Base-by-base conservation (phyloP, 2,888 invertebrate species). In the Ramazzottius varieornatus region DNA sequence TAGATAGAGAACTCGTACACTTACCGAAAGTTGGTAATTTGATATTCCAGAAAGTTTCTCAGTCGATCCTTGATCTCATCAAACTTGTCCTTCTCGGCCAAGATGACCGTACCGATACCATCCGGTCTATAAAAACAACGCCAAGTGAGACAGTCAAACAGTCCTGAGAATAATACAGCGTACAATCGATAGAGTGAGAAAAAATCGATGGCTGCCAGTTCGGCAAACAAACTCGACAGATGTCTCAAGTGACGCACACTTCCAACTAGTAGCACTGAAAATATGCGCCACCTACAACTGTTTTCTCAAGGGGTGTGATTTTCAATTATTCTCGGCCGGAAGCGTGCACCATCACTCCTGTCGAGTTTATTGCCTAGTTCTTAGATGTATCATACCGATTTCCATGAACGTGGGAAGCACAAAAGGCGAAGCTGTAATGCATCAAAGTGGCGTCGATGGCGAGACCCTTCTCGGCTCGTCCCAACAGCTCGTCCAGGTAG, bases 351-450 rank as follows among this genome's bases (percentile, higher is more conserved):
- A n/a, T n/a, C n/a, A n/a, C n/a, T n/a, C n/a, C n/a, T n/a, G n/a
- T n/a, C n/a, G n/a, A n/a, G n/a, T n/a, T n/a, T n/a, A n/a, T n/a
- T n/a, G n/a, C n/a, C n/a, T n/a, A n/a, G n/a, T n/a, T n/a, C n/a
- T n/a, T n/a, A n/a, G n/a, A n/a, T n/a, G n/a, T n/a, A n/a, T n/a
- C n/a, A 76, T 81, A 91, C 90, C 90, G 86, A 81, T 96, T 98
- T 69, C 98, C 98, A 76, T 96, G 93, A 13, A 99, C 96, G 78
- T 98, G 98, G 72, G 90, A 93, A 66, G 96, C 96, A 79, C 98
- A 98, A 80, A 94, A 99, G 63, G 96, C 96, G 79, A 96, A 99
- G 73, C 93, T 92, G 79, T 90, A 98, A 79, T 99, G 96, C 75
- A 98, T 92, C 68, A 99, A 81, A 0, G 93, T 96, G 0, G 98